phyloP scores from a whole-genome alignment of 2,888 invertebrate genomes.

The Homarus gammarus region DNA sequence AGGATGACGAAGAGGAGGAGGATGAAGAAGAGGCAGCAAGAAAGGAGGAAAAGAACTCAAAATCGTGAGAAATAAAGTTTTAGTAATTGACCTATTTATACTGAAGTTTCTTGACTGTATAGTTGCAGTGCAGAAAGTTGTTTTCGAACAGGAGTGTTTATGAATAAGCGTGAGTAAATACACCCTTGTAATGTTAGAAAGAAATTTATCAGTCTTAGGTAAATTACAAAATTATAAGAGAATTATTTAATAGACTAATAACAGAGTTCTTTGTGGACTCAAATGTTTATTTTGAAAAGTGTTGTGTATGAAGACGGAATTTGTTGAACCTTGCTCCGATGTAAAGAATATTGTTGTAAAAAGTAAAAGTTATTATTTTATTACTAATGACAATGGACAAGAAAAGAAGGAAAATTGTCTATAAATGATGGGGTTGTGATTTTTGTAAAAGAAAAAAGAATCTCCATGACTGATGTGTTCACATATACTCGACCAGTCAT shows the following conservation, averaged over 20 bases:
- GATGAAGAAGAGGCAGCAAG: constrained; percentile 51
- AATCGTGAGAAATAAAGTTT: constrained; percentile 46
- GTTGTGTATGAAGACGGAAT: constrained; percentile 1
- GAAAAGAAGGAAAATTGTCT: not conserved
- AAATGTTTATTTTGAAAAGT: not conserved
- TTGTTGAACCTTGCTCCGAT: not conserved
- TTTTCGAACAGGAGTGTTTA: constrained; percentile 31
- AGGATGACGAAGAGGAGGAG: constrained; percentile 53
- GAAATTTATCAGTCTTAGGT: constrained; percentile 25
- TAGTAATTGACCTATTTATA: not conserved
- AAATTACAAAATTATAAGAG: constrained; percentile 28
- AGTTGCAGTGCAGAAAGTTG: constrained; percentile 29
- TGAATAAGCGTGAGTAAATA: constrained; percentile 43
- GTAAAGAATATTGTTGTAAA: constrained; percentile 32
- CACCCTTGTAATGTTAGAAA: constrained; percentile 30
- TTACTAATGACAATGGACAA: constrained; percentile 11
- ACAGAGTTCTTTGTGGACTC: constrained; percentile 13
- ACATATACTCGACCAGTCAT: constrained; percentile 1
- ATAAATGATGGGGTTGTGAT: constrained; percentile 9
- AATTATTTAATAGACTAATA: constrained; percentile 45
- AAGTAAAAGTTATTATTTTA: constrained; percentile 36
- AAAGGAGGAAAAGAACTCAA: constrained; percentile 39
- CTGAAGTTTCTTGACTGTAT: constrained; percentile 22
- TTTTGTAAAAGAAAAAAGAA: constrained; percentile 54
- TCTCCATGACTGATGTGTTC: constrained; percentile 58